Percentiles rank a stretch among this genome's conserved stretches.
phyloP scores from a whole-genome alignment of 2,888 invertebrate species.

The Lampropteryx suffumata region DNA sequence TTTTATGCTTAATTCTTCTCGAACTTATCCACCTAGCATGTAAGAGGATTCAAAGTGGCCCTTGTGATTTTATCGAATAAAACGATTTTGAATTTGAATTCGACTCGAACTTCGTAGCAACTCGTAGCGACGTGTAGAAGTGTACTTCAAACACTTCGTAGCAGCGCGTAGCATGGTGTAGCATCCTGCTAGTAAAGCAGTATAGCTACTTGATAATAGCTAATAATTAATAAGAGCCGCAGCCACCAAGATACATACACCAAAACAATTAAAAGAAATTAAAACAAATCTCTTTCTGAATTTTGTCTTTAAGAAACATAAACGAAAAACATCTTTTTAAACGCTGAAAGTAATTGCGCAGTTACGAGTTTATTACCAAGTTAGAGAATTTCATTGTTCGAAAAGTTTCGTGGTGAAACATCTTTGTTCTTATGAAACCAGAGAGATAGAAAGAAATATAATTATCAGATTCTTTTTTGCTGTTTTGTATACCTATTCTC shows the following conservation, averaged over 20 bases:
- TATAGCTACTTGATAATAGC: too few relatives aligned
- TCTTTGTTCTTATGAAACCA: conserved; percentile 1
- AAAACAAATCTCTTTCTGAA: conserved; percentile 1
- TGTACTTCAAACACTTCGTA: too few relatives aligned
- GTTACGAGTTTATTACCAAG: conserved; percentile 12
- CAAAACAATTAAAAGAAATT: conserved; percentile 5
- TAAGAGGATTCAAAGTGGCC: too few relatives aligned
- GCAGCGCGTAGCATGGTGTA: too few relatives aligned
- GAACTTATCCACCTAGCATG: too few relatives aligned
- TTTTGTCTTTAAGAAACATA: conserved; percentile 1
- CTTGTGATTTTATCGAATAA: too few relatives aligned
- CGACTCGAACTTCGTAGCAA: too few relatives aligned
- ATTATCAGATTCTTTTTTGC: not conserved
- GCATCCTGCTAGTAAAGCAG: too few relatives aligned
- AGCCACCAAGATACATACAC: not conserved
- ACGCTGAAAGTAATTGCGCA: conserved; percentile 7
- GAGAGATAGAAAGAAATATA: not conserved
- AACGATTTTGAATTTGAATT: too few relatives aligned
- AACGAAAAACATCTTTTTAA: conserved; percentile 4
- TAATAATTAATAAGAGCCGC: too few relatives aligned
- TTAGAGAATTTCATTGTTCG: conserved; percentile 8
- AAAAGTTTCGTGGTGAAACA: conserved; percentile 2
- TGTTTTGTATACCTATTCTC: not conserved
- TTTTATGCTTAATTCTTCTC: too few relatives aligned
- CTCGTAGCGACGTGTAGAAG: too few relatives aligned